Percentiles rank a stretch among this genome's conserved stretches.
These are phyloP conservation scores for Psammodynastes pulverulentus DNA, from an alignment of 2,113 vertebrate species.

Conservation along the genomic window DNA sequence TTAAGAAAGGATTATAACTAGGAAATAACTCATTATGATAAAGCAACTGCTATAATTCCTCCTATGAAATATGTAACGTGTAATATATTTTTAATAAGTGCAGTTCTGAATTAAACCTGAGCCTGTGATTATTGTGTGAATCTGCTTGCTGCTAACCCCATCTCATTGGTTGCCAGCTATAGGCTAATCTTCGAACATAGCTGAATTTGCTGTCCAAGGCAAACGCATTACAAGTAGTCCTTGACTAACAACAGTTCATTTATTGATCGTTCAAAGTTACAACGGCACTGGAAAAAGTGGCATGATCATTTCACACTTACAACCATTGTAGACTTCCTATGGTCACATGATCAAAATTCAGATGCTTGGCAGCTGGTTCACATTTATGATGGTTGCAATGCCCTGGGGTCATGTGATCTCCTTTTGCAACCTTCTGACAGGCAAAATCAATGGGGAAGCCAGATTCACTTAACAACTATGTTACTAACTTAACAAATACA, in stretches of 20 bases:
- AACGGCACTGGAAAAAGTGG: no score
- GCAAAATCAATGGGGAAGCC: neutral
- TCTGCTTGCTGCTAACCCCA: neutral
- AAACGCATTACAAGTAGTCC: neutral
- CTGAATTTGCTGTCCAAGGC: neutral
- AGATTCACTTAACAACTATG: neutral
- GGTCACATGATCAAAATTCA: neutral
- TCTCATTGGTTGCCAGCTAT: neutral
- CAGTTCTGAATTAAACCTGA: neutral
- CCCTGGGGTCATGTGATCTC: neutral
- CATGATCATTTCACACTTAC: no score
- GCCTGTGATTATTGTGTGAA: neutral
- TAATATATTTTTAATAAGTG: neutral
- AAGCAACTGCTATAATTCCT: neutral
- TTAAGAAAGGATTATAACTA: constrained; percentile 3
- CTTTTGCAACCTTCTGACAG: neutral
- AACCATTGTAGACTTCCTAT: neutral
- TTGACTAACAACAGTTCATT: no score
- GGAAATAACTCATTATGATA: neutral
- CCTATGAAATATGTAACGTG: neutral
- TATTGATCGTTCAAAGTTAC: no score
- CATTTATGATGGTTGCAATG: neutral
- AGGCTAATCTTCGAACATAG: neutral
- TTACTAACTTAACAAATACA: neutral
- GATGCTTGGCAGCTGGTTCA: neutral